Base-by-base conservation (phyloP, 2,113 vertebrate species). In the Lagopus muta region DNA sequence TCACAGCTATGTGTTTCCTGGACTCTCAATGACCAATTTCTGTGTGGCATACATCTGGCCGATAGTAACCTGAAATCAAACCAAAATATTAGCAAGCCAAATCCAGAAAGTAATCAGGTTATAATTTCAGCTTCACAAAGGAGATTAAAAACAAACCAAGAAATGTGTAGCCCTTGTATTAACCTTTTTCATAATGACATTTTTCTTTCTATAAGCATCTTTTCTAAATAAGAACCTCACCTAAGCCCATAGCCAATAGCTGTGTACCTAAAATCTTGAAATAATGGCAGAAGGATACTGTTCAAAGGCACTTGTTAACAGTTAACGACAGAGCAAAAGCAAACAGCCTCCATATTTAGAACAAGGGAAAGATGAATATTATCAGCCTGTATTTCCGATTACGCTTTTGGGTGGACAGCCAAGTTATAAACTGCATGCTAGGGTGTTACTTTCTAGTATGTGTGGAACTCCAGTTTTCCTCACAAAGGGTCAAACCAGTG, bases 21-120 rank as follows among this genome's bases (percentile, higher is more conserved):
- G 96, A 57, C 91, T 94, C 88, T 99, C 98, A 91, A 99, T 98
- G 82, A 98, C 61, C 57, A 98, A 54, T 90, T 97, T 98, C 96
- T 98, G 93, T 3, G 98, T 79, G 13, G 97, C 82, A 86, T 98
- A 99, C 42, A 98, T 43, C 13, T 98, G 98, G 69, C 97, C 97
- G 79, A 99, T 97, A 42, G 96, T 93, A 36, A 98, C 98, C 98
- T 99, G 96, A 79, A 96, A 97, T 73, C 27, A 92, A 95, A 96
- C 57, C 89, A 78, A 88, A 90, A 38, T n/a, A 95, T 72, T 94
- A 96, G 43, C 74, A 92, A 64, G 36, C 42, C 5, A 14, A 55
- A 89, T 24, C 17, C 0, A 2, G 79, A 82, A 60, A 74, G 47
- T n/a, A 61, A 78, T 61, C 15, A 71, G 25, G 52, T 82, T 47